phyloP scores from a whole-genome alignment of 2,888 invertebrate species.

The Invenusta paracnida region DNA sequence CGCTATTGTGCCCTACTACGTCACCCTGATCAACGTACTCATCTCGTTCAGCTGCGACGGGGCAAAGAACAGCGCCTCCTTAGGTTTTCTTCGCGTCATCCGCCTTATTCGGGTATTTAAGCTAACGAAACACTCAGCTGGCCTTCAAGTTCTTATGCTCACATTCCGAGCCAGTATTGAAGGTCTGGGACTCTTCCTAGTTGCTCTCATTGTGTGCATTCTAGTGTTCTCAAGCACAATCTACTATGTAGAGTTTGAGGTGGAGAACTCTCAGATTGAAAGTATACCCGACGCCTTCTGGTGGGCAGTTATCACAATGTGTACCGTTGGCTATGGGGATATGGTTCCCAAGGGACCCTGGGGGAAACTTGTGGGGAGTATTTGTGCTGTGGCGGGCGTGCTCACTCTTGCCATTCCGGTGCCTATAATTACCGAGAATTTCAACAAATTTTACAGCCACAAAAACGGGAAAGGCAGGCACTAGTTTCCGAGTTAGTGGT shows the following conservation, averaged over 20 bases:
- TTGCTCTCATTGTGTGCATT: slow-evolving; percentile 62
- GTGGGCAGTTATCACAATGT: slow-evolving; percentile 44
- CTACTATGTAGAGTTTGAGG: slow-evolving; percentile 62
- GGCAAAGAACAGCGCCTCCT: slow-evolving; percentile 60
- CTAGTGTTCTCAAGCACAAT: slow-evolving; percentile 62
- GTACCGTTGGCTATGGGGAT: slow-evolving; percentile 43
- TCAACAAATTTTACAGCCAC: slow-evolving; percentile 39
- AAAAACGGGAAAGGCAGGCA: slow-evolving; percentile 13
- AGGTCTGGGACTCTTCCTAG: slow-evolving; percentile 62
- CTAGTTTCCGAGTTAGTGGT: too few species aligned
- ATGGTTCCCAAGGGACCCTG: slow-evolving; percentile 41
- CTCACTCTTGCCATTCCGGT: slow-evolving; percentile 41
- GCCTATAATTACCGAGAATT: slow-evolving; percentile 42
- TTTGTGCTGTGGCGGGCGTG: slow-evolving; percentile 42
- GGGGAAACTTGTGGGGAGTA: slow-evolving; percentile 40
- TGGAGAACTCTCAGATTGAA: too few species aligned
- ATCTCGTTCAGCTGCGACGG: slow-evolving; percentile 56
- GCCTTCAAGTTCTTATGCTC: too few species aligned
- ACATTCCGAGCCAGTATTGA: too few species aligned
- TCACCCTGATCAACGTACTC: slow-evolving; percentile 59
- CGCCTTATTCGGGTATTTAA: slow-evolving; percentile 63
- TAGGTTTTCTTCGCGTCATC: slow-evolving; percentile 63
- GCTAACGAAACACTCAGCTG: slow-evolving; percentile 63
- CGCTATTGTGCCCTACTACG: slow-evolving; percentile 63
- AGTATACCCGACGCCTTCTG: slow-evolving; percentile 42